phyloP scores from a whole-genome alignment of 1,140 invertebrate species.

The Zaprionus inermis region DNA sequence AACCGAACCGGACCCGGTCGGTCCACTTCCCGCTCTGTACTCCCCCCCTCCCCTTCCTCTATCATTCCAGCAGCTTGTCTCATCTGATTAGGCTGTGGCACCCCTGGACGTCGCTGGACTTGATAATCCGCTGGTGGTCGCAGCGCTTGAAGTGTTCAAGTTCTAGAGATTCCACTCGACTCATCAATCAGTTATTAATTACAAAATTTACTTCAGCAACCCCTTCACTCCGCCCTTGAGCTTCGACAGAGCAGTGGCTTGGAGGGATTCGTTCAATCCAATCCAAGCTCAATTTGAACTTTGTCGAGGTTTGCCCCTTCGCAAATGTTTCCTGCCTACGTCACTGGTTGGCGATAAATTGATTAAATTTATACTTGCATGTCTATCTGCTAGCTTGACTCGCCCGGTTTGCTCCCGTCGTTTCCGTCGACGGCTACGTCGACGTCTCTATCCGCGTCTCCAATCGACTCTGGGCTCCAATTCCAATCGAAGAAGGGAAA shows the following conservation, averaged over 20 bases:
- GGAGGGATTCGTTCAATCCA: not conserved
- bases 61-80: slow-evolving; percentile 5
- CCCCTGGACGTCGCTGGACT: slow-evolving; percentile 9
- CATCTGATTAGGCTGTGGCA: slow-evolving; percentile 11
- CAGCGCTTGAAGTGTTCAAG: slow-evolving; percentile 5
- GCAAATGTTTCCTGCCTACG: not conserved
- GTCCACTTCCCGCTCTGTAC: not conserved
- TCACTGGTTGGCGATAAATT: slow-evolving; percentile 59
- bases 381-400: slow-evolving; percentile 10
- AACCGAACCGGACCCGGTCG: slow-evolving; percentile 34
- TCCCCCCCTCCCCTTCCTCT: not conserved
- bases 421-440: not conserved
- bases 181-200: slow-evolving; percentile 83
- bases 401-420: not conserved
- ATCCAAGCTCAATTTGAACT: not conserved
- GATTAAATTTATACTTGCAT: slow-evolving; percentile 72
- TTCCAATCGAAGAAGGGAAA: slow-evolving; percentile 10
- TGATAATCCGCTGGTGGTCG: slow-evolving; percentile 49
- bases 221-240: not conserved
- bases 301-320: not conserved
- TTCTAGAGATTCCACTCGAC: slow-evolving; percentile 3
- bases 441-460: not conserved
- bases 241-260: not conserved
- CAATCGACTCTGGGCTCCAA: not conserved
- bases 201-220: slow-evolving; percentile 41